Percentiles rank a stretch among this genome's conserved stretches.
Evolutionary conservation across 2,113 vertebrate genomes (phyloP).

Genomic region (Ameiurus melas): DNA sequence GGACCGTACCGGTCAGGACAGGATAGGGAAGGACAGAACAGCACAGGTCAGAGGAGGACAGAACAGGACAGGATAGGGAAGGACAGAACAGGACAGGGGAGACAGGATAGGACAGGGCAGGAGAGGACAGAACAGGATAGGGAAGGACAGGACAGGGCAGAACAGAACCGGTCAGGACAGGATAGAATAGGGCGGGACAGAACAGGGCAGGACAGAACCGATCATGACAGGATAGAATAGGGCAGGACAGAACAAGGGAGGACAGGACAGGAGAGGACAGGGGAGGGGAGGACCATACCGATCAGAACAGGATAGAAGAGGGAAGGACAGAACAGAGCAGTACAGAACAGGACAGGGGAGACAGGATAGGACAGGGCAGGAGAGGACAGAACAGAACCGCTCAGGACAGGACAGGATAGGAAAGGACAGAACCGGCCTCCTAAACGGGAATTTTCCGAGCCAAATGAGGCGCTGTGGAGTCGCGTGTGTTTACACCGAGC

Average conservation of each 20-base stretch:
- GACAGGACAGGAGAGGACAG: background rate
- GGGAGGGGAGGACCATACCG: background rate
- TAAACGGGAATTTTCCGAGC: background rate
- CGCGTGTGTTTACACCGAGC: background rate
- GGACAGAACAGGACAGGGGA: too few species aligned
- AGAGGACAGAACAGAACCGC: background rate
- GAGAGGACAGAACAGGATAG: too few species aligned
- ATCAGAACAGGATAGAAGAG: background rate
- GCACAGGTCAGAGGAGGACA: too few species aligned
- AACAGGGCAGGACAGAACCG: background rate
- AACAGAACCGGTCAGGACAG: too few species aligned
- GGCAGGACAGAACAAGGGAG: background rate
- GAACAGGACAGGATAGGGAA: too few species aligned
- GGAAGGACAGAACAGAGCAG: background rate
- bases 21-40: too few species aligned
- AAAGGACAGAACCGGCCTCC: too few species aligned
- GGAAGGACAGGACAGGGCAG: too few species aligned
- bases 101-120: too few species aligned
- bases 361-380: background rate
- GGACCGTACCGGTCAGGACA: too few species aligned
- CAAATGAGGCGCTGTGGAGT: conserved; percentile 23
- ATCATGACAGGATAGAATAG: background rate
- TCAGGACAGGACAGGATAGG: background rate
- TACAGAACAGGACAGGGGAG: background rate
- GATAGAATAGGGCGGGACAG: background rate